These are phyloP conservation scores for Bombus affinis DNA, from an alignment of 1,140 invertebrate genomes.

Conservation along the genomic window DNA sequence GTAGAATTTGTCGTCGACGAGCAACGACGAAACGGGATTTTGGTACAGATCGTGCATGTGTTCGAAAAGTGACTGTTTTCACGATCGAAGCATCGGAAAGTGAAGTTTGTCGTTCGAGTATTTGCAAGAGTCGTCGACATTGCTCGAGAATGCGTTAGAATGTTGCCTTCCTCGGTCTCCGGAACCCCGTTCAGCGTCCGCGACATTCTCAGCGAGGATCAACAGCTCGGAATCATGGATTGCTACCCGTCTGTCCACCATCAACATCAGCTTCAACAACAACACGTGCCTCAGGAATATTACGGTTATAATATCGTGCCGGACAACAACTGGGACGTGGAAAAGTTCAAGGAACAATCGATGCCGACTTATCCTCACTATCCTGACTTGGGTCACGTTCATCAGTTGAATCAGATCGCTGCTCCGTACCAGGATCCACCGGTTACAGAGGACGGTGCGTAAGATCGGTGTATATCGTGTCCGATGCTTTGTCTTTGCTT, in stretches of 20 bases:
- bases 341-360: conserved; percentile 78
- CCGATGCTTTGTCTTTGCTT: background rate
- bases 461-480: background rate
- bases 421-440: conserved; percentile 75
- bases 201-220: conserved; percentile 86
- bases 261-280: conserved; percentile 54
- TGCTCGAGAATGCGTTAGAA: conserved; percentile 70
- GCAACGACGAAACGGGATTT: background rate
- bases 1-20: too few relatives aligned
- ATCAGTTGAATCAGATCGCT: conserved; percentile 74
- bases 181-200: conserved; percentile 90
- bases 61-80: background rate
- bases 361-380: conserved; percentile 73
- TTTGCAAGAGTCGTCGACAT: background rate
- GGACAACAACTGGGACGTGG: conserved; percentile 77
- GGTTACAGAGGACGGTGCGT: conserved; percentile 76
- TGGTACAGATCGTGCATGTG: background rate
- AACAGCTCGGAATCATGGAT: conserved; percentile 77
- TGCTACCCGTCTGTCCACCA: conserved; percentile 74
- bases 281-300: conserved; percentile 74
- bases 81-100: background rate
- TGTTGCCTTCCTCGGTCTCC: conserved; percentile 78
- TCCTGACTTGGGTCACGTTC: conserved; percentile 75
- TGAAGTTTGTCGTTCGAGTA: background rate
- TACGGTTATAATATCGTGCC: conserved; percentile 72